Percentiles rank a stretch among this genome's conserved stretches.
phyloP scores from a whole-genome alignment of 2,888 invertebrate species.

The Odiellus spinosus region DNA sequence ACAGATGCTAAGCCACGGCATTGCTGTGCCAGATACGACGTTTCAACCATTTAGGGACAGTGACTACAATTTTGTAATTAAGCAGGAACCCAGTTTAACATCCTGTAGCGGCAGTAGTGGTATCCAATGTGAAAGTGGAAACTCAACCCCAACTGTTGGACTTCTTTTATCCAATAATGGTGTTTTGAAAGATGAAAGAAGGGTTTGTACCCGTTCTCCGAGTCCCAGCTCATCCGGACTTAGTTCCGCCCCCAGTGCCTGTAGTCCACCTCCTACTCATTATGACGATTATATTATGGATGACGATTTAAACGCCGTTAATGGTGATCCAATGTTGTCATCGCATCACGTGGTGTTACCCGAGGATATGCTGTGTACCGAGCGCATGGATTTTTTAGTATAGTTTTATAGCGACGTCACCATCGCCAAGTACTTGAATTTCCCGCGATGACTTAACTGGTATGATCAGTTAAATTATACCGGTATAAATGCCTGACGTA shows the following conservation, averaged over 20 bases:
- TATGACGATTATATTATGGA: conserved; percentile 9
- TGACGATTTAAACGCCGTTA: conserved; percentile 12
- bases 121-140: neutral
- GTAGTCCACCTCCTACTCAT: conserved; percentile 3
- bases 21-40: neutral
- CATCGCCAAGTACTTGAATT: no score
- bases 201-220: conserved; percentile 2
- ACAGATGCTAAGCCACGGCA: neutral
- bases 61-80: neutral
- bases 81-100: neutral
- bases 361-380: neutral
- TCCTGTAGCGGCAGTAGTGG: neutral
- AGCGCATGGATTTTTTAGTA: neutral
- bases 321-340: conserved; percentile 12
- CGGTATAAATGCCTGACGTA: no score
- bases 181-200: neutral
- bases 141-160: neutral
- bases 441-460: no score
- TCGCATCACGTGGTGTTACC: conserved; percentile 8
- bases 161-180: neutral
- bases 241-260: conserved; percentile 1
- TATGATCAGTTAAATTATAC: no score
- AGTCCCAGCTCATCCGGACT: conserved; percentile 9
- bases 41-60: neutral
- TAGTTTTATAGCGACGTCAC: no score